Percentiles rank a stretch among this genome's conserved stretches.
Evolutionary conservation across 2,113 vertebrate species (phyloP).

Genomic region (Atractosteus spatula): DNA sequence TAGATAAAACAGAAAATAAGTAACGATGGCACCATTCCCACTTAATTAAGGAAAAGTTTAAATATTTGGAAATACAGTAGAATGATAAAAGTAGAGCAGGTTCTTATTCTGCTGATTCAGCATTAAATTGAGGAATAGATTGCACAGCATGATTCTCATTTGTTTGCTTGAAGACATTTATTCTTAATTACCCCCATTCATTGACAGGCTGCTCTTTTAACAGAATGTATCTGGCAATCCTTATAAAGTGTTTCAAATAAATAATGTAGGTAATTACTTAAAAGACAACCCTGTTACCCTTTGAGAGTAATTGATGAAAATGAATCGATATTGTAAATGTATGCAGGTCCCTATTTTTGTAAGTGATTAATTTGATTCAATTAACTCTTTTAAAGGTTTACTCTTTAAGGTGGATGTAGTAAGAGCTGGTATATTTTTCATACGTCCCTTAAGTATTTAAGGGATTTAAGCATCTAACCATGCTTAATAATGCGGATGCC

Average conservation of each 20-base stretch:
- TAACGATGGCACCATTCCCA: too few species aligned
- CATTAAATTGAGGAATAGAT: constrained; percentile 7
- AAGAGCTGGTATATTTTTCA: too few species aligned
- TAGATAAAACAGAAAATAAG: too few species aligned
- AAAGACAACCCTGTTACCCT: constrained; percentile 23
- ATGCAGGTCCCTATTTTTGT: too few species aligned
- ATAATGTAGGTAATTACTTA: constrained; percentile 5
- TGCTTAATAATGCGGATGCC: too few species aligned
- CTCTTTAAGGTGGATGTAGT: too few species aligned
- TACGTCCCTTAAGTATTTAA: too few species aligned
- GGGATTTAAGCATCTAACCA: too few species aligned
- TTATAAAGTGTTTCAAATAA: constrained; percentile 9
- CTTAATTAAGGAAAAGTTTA: background rate
- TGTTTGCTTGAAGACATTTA: constrained; percentile 24
- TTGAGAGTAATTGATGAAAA: background rate
- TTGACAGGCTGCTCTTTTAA: constrained; percentile 11
- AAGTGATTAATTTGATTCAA: too few species aligned
- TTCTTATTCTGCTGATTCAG: background rate
- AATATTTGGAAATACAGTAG: background rate
- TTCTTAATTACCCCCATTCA: constrained; percentile 24
- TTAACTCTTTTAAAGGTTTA: too few species aligned
- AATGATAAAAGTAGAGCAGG: background rate
- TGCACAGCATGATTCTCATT: constrained; percentile 21
- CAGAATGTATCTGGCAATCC: background rate
- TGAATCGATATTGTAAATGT: background rate